These are phyloP conservation scores for Gopherus flavomarginatus DNA, from an alignment of 2,113 vertebrate species.

Conservation along the genomic window DNA sequence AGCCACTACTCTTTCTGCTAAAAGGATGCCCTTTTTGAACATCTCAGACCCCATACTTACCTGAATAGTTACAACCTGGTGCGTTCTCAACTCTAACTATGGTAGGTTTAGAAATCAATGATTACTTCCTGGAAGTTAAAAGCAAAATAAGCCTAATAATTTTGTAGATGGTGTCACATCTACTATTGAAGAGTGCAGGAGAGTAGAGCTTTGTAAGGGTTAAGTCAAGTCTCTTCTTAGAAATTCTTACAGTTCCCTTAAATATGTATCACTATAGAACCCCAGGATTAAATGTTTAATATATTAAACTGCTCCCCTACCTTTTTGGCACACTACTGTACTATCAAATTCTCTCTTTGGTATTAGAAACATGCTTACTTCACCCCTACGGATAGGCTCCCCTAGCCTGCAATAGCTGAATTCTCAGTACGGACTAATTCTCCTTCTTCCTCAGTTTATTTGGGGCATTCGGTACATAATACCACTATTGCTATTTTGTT, in stretches of 20 bases:
- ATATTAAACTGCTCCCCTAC: background rate
- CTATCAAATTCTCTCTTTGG: background rate
- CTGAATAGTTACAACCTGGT: background rate
- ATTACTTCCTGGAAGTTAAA: background rate
- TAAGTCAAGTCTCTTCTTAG: background rate
- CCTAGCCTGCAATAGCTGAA: slow-evolving; percentile 19
- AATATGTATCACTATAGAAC: background rate
- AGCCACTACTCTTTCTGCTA: too few species aligned
- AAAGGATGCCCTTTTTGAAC: too few species aligned
- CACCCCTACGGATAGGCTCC: slow-evolving; percentile 14
- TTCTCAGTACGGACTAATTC: slow-evolving; percentile 45
- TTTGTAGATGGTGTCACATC: background rate
- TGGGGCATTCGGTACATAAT: slow-evolving; percentile 21
- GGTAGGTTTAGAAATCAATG: background rate
- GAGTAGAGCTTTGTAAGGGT: background rate
- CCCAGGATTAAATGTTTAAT: background rate
- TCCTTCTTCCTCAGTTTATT: slow-evolving; percentile 37
- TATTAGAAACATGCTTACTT: slow-evolving; percentile 20
- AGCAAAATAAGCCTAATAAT: background rate
- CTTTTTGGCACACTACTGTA: background rate
- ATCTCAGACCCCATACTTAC: background rate
- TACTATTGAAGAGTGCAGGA: background rate
- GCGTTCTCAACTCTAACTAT: background rate
- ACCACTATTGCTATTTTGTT: slow-evolving; percentile 11
- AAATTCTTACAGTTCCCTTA: background rate